A percentile compares a stretch with the other conserved stretches of the same genome.
Evolutionary conservation across 2,113 vertebrate species (phyloP).

Genomic region (Mellivora capensis): DNA sequence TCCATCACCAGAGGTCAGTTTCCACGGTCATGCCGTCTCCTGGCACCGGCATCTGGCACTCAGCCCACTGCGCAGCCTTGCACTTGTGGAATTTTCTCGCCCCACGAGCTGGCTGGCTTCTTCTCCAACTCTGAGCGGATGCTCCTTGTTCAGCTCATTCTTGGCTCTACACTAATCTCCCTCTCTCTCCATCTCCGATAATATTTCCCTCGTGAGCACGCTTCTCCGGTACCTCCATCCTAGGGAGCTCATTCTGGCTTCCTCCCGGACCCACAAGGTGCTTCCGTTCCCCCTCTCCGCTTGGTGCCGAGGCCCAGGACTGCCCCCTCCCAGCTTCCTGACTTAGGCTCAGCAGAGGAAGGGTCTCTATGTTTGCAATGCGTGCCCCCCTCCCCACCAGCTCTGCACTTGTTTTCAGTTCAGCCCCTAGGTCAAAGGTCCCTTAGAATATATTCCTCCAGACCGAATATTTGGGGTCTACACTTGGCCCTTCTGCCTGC

Average conservation of each 20-base stretch:
- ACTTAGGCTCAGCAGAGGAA: not conserved
- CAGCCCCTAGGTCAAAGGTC: not conserved
- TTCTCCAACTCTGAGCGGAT: not conserved
- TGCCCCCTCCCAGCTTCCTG: not conserved
- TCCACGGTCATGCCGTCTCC: not conserved
- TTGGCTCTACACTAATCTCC: not conserved
- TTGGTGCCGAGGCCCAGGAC: fast-evolving
- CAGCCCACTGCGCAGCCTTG: not conserved
- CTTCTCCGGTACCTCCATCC: not conserved
- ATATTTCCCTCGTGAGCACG: not conserved
- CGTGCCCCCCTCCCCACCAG: too few relatives aligned
- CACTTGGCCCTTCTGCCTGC: not conserved
- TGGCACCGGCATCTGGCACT: not conserved
- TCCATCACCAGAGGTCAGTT: not conserved
- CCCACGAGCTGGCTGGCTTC: not conserved
- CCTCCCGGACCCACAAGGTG: not conserved
- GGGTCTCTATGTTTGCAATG: not conserved
- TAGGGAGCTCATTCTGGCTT: not conserved
- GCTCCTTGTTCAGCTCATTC: not conserved
- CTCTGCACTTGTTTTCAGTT: not conserved
- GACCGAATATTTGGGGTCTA: not conserved
- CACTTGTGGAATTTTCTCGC: not conserved
- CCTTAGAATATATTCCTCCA: not conserved
- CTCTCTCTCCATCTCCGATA: not conserved
- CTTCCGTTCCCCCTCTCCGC: not conserved